phyloP scores from a whole-genome alignment of 2,888 invertebrate species.

The Amphimallon solstitiale region DNA sequence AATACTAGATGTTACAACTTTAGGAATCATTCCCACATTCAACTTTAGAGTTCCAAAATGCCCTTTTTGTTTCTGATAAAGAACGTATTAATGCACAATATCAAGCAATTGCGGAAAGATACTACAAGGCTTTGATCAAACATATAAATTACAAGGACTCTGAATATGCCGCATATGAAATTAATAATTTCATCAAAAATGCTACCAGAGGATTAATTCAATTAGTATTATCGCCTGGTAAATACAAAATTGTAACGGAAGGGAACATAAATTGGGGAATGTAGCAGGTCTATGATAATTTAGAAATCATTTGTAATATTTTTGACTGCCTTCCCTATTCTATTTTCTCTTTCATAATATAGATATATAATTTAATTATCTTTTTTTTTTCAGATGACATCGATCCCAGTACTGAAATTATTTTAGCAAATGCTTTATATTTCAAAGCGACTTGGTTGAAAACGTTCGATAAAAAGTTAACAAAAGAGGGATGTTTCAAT shows the following conservation, averaged over 20 bases:
- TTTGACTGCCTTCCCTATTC: no score
- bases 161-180: conserved; percentile 59
- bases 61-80: conserved; percentile 64
- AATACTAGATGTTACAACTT: neutral
- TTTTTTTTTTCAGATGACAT: conserved; percentile 64
- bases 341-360: no score
- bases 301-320: no score
- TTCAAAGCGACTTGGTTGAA: conserved; percentile 82
- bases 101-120: conserved; percentile 59
- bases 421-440: conserved; percentile 81
- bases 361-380: no score
- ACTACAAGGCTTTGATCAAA: conserved; percentile 66
- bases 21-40: conserved; percentile 15
- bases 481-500: conserved; percentile 71
- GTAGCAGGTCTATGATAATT: no score
- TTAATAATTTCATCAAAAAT: conserved; percentile 71
- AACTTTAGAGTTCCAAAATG: conserved; percentile 64
- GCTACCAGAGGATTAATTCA: conserved; percentile 69
- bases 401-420: conserved; percentile 68
- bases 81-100: conserved; percentile 63
- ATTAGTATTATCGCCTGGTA: conserved; percentile 67
- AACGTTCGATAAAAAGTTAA: conserved; percentile 69
- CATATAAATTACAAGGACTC: conserved; percentile 66
- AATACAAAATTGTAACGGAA: conserved; percentile 41
- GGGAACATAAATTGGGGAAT: no score